phyloP scores from a whole-genome alignment of 1,140 invertebrate species.

The Musca vetustissima region DNA sequence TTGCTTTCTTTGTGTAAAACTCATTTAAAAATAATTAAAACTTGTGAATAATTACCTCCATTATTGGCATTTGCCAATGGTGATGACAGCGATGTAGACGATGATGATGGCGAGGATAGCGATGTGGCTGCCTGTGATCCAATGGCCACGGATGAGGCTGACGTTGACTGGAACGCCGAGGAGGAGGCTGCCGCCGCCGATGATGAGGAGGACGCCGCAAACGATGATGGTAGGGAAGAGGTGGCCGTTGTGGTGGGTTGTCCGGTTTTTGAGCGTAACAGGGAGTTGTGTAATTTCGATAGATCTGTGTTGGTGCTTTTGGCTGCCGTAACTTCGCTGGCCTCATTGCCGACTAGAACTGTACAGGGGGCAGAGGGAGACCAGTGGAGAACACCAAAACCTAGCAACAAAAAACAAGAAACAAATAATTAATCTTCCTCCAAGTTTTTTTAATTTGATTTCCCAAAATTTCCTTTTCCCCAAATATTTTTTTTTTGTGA shows the following conservation, averaged over 20 bases:
- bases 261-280: slow-evolving; percentile 61
- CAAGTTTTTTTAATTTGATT: too few species aligned
- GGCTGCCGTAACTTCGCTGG: slow-evolving; percentile 52
- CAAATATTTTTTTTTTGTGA: neutral
- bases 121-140: slow-evolving; percentile 34
- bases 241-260: slow-evolving; percentile 66
- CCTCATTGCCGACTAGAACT: slow-evolving; percentile 72
- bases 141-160: slow-evolving; percentile 48
- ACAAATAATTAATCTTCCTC: neutral
- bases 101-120: slow-evolving; percentile 32
- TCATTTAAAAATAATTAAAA: slow-evolving; percentile 57
- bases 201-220: slow-evolving; percentile 35
- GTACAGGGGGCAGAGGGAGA: slow-evolving; percentile 79
- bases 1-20: slow-evolving; percentile 31
- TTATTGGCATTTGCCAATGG: slow-evolving; percentile 55
- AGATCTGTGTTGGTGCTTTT: slow-evolving; percentile 55
- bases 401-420: slow-evolving; percentile 50
- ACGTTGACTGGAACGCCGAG: slow-evolving; percentile 44
- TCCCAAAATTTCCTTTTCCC: too few species aligned
- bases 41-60: slow-evolving; percentile 56
- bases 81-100: slow-evolving; percentile 40
- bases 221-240: slow-evolving; percentile 57
- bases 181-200: slow-evolving; percentile 40
- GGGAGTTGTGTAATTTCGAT: slow-evolving; percentile 57
- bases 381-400: slow-evolving; percentile 78